Evolutionary conservation across 2,888 invertebrate species (phyloP).

Genomic region (Chydorus sphaericus): DNA sequence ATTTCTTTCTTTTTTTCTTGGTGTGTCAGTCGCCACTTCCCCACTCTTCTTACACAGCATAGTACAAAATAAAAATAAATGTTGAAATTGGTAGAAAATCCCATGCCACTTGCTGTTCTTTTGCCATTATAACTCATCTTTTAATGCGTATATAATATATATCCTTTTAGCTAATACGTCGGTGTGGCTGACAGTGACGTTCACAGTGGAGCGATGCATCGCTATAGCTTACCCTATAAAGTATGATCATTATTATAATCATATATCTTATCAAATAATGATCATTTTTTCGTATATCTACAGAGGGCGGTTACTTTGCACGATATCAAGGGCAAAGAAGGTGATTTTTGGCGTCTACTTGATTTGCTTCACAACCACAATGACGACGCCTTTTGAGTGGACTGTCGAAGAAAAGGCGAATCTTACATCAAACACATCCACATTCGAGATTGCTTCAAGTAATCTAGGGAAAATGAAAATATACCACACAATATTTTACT

Average conservation of each 20-base stretch:
- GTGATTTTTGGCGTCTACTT: constrained; percentile 43
- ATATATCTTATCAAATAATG: no score
- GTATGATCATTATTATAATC: no score
- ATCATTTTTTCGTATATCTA: no score
- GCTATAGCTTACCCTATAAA: constrained; percentile 58
- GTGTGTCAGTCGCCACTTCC: no score
- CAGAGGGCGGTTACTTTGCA: constrained; percentile 49
- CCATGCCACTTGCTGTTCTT: no score
- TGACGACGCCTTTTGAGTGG: constrained; percentile 50
- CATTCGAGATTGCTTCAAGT: constrained; percentile 18
- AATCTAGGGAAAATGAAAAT: constrained; percentile 36
- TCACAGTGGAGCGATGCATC: constrained; percentile 59
- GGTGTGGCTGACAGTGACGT: constrained; percentile 58
- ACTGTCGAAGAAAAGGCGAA: constrained; percentile 26
- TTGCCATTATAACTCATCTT: not conserved
- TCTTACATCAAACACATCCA: constrained; percentile 6
- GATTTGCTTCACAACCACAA: constrained; percentile 44
- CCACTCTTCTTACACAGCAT: no score
- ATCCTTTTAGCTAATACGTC: constrained; percentile 40
- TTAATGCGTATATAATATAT: not conserved
- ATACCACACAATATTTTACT: constrained; percentile 45
- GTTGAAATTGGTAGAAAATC: no score
- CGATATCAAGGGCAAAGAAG: constrained; percentile 49
- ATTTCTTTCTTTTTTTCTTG: no score
- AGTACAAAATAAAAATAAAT: no score